Conservation (phyloP, 92 coral and sea anemone genomes). For the Metridium senile region DNA sequence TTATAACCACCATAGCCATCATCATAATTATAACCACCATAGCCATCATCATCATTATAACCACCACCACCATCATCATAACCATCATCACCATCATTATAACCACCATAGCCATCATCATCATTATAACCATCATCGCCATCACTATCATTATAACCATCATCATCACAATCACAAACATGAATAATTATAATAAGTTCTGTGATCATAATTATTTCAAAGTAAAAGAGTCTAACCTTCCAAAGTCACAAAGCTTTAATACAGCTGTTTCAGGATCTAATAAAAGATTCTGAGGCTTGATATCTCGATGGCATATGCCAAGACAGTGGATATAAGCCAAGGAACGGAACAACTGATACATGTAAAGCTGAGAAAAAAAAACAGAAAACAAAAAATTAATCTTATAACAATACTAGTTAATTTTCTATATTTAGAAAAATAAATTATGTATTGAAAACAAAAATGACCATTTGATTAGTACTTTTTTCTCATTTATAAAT, state of each 20-base stretch:
- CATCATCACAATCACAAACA: not conserved
- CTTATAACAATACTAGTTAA: too few relatives aligned
- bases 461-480: too few relatives aligned
- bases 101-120: too few relatives aligned
- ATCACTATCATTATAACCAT: not conserved
- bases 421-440: too few relatives aligned
- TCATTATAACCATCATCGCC: not conserved
- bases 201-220: not conserved
- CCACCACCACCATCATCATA: too few relatives aligned
- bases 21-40: too few relatives aligned
- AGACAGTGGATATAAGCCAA: conserved; percentile 98
- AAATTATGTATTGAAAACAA: too few relatives aligned
- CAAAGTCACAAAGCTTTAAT: conserved; percentile 97
- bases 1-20: too few relatives aligned
- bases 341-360: conserved; percentile 99
- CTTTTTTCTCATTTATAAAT: too few relatives aligned
- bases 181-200: too few relatives aligned
- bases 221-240: conserved; percentile 64
- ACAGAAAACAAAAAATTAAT: not conserved
- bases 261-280: conserved; percentile 99
- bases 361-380: conserved; percentile 72
- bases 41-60: too few relatives aligned
- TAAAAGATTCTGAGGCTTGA: conserved; percentile 96
- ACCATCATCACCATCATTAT: too few relatives aligned
- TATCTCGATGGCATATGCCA: conserved; percentile 99